Conservation (phyloP, 2,888 invertebrate species). For the Calameuta idolon region DNA sequence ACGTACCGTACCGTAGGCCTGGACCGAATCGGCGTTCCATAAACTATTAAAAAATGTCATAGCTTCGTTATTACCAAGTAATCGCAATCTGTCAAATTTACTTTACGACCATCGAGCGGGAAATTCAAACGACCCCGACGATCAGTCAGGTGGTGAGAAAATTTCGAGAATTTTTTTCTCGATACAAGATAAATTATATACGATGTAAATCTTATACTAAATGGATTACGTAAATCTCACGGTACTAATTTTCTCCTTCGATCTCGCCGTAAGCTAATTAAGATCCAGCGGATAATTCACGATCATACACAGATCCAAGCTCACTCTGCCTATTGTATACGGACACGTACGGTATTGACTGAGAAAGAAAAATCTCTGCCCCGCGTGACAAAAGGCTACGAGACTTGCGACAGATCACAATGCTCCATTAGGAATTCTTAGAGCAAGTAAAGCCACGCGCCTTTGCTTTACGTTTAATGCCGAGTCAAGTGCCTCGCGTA, state of each 20-base stretch:
- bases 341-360: neutral
- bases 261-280: neutral
- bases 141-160: neutral
- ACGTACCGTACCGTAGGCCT: neutral
- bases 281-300: neutral
- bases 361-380: neutral
- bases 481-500: neutral
- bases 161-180: neutral
- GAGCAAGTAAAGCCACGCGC: constrained; percentile 39
- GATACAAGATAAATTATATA: too few relatives aligned
- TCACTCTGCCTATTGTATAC: neutral
- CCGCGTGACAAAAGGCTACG: neutral
- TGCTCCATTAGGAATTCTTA: constrained; percentile 43
- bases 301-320: neutral
- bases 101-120: neutral
- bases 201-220: too few relatives aligned
- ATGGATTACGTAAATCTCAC: neutral
- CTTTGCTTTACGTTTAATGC: neutral
- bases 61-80: neutral
- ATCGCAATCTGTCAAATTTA: neutral
- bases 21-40: neutral
- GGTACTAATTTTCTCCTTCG: neutral
- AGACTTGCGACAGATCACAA: constrained; percentile 35
- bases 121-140: neutral
- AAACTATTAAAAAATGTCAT: neutral